phyloP scores from a whole-genome alignment of 2,797 vertebrate species.

The Chrysocyon brachyurus region DNA sequence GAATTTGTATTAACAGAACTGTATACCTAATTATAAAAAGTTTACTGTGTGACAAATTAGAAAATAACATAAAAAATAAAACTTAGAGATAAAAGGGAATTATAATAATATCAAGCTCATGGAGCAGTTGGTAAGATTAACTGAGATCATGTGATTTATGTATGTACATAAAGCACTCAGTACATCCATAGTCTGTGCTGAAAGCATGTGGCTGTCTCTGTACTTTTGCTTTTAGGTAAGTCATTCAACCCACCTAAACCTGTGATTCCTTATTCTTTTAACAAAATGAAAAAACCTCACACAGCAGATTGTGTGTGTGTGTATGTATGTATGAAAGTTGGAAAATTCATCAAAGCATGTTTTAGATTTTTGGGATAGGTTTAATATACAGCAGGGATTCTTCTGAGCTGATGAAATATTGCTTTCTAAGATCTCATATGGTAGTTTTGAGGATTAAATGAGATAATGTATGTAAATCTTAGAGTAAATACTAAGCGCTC shows the following conservation, averaged over 20 bases:
- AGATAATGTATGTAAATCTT: neutral
- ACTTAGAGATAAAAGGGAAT: neutral
- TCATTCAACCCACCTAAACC: neutral
- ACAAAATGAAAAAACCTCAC: neutral
- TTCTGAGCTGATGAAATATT: neutral
- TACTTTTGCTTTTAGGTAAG: neutral
- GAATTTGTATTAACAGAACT: neutral
- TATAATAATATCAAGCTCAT: neutral
- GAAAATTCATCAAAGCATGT: neutral
- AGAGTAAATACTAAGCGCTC: neutral
- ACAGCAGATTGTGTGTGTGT: neutral
- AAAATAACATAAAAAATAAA: slow-evolving; percentile 2
- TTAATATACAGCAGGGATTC: neutral
- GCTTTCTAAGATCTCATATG: neutral
- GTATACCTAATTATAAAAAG: neutral
- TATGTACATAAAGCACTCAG: neutral
- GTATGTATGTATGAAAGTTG: neutral
- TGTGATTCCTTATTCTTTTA: neutral
- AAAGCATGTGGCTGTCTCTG: neutral
- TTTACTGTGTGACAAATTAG: neutral
- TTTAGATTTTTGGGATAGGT: neutral
- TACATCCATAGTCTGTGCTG: neutral
- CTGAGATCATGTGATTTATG: neutral
- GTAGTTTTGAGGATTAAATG: neutral
- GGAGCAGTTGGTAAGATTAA: neutral